phyloP scores from a whole-genome alignment of 2,797 vertebrate genomes.

The Parauchenoglanis punctatus region DNA sequence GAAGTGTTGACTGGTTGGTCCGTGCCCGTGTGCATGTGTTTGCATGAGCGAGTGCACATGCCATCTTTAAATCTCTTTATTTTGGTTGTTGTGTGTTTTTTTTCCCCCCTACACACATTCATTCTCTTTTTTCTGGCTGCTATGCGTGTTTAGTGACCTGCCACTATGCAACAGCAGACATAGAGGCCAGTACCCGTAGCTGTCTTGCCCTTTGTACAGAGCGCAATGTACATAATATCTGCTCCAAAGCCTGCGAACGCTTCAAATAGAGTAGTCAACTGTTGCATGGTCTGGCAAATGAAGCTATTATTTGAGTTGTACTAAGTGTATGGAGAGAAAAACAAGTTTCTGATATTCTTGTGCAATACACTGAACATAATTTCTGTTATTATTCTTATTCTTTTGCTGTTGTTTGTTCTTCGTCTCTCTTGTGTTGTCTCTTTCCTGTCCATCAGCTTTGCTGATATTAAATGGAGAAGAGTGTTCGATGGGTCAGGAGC shows the following conservation, averaged over 20 bases:
- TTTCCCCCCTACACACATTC: slow-evolving; percentile 1
- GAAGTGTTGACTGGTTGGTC: slow-evolving; percentile 45
- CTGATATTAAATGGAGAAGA: slow-evolving; percentile 43
- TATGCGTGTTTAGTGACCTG: slow-evolving; percentile 39
- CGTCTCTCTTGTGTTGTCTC: slow-evolving; percentile 33
- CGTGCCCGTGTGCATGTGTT: slow-evolving; percentile 72
- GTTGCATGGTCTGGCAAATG: slow-evolving; percentile 88
- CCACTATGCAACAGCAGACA: slow-evolving; percentile 77
- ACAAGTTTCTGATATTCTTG: slow-evolving; percentile 78
- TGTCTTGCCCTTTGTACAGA: slow-evolving; percentile 83
- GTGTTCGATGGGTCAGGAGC: slow-evolving; percentile 40
- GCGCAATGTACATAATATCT: slow-evolving; percentile 83
- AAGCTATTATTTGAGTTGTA: slow-evolving; percentile 73
- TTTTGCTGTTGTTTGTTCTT: slow-evolving; percentile 32
- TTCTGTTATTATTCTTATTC: slow-evolving; percentile 50
- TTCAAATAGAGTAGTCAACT: slow-evolving; percentile 85
- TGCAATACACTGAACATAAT: slow-evolving; percentile 83
- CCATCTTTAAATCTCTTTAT: slow-evolving; percentile 35
- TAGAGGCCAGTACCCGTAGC: slow-evolving; percentile 72
- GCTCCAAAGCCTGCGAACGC: slow-evolving; percentile 82
- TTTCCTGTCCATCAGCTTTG: slow-evolving; percentile 34
- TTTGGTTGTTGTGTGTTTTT: slow-evolving; percentile 73
- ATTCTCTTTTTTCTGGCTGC: slow-evolving; percentile 62
- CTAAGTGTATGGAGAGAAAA: slow-evolving; percentile 81
- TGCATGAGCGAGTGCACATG: slow-evolving; percentile 65